Percentiles rank a stretch among this genome's conserved stretches.
Evolutionary conservation across 2,113 vertebrate species (phyloP).

Genomic region (Hymenochirus boettgeri): DNA sequence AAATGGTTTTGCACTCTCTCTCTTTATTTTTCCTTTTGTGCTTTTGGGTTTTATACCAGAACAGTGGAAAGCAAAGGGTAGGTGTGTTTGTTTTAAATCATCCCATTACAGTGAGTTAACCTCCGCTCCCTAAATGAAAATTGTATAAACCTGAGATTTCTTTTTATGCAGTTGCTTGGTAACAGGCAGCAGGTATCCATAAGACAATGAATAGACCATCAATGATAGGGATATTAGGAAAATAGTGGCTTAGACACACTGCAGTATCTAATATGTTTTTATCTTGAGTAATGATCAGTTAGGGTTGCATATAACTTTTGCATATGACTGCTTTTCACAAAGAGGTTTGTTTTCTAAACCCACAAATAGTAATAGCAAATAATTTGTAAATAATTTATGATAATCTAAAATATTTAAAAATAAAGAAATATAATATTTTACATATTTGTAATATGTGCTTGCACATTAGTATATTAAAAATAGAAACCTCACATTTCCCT

Average conservation of each 20-base stretch:
- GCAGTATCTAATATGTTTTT: conserved; percentile 12
- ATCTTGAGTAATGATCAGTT: conserved; percentile 42
- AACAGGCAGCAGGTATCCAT: conserved; percentile 59
- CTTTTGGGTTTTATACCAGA: conserved; percentile 28
- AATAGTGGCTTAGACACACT: conserved; percentile 37
- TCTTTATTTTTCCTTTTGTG: conserved; percentile 4
- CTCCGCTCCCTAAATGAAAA: conserved; percentile 70
- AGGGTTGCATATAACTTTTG: conserved; percentile 9
- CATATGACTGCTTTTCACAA: conserved; percentile 2
- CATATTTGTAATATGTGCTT: too few relatives aligned
- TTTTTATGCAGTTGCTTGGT: conserved; percentile 62
- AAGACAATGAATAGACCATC: conserved; percentile 56
- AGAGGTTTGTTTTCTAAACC: neutral
- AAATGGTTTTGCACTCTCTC: conserved; percentile 6
- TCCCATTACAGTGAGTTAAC: conserved; percentile 67
- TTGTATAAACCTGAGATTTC: conserved; percentile 67
- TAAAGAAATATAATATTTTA: too few relatives aligned
- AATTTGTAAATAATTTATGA: neutral
- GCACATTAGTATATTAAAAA: too few relatives aligned
- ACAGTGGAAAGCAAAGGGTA: conserved; percentile 45
- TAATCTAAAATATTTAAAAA: neutral
- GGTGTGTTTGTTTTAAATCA: conserved; percentile 68
- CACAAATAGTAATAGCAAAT: neutral
- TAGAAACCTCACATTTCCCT: too few relatives aligned
- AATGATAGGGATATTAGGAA: conserved; percentile 55